Conservation (phyloP, 2,113 vertebrate species). For the Halcyon senegalensis region DNA sequence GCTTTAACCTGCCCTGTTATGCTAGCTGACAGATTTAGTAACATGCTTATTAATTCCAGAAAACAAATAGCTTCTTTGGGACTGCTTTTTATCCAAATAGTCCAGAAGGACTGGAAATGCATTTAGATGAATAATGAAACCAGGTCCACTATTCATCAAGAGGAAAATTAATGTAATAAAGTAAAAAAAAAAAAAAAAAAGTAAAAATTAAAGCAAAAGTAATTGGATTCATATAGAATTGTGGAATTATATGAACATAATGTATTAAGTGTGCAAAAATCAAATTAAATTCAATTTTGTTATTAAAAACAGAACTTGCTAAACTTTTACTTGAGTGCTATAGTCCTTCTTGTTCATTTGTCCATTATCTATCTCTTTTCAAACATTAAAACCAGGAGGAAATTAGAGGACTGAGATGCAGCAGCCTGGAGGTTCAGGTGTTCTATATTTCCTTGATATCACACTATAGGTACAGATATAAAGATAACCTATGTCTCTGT, state of each 20-base stretch:
- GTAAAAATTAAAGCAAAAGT: background rate
- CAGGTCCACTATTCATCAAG: background rate
- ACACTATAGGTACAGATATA: background rate
- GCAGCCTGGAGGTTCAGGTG: background rate
- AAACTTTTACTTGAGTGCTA: background rate
- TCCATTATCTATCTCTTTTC: background rate
- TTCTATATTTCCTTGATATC: background rate
- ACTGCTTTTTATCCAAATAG: background rate
- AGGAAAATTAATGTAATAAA: background rate
- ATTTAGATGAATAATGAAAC: slow-evolving; percentile 7
- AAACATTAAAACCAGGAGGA: background rate
- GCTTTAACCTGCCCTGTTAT: slow-evolving; percentile 38
- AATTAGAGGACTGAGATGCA: background rate
- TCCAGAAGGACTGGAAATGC: background rate
- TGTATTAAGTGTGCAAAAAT: background rate
- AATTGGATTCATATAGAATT: background rate
- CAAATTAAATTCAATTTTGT: background rate
- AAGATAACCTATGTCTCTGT: background rate
- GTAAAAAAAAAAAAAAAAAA: background rate
- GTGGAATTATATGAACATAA: background rate
- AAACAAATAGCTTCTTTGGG: slow-evolving; percentile 46
- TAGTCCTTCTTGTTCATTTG: background rate
- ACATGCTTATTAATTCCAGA: slow-evolving; percentile 53
- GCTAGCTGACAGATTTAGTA: slow-evolving; percentile 53
- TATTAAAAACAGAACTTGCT: background rate